A percentile compares a stretch with the other conserved stretches of the same genome.
Evolutionary conservation across 2,113 vertebrate genomes (phyloP).

Genomic region (Campylomormyrus tamandua): DNA sequence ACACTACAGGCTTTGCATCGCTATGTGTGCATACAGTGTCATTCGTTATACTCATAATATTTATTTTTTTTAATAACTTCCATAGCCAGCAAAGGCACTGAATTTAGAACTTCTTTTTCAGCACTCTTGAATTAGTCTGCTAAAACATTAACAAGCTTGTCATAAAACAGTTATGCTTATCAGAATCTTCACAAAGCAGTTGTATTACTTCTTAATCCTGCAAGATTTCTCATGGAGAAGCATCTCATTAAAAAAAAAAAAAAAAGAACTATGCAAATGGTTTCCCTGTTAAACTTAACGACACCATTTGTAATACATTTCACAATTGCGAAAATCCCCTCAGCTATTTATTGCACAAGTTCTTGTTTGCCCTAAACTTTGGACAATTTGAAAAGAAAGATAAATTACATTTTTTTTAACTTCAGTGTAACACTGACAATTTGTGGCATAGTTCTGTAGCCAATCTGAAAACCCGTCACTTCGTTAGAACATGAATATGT

Average conservation of each 20-base stretch:
- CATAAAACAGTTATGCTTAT: not conserved
- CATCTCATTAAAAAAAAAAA: not conserved
- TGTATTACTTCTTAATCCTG: not conserved
- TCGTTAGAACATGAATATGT: not conserved
- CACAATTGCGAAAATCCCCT: not conserved
- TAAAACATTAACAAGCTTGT: not conserved
- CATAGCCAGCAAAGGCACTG: not conserved
- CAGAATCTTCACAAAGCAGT: not conserved
- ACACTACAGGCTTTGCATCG: not conserved
- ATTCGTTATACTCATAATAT: not conserved
- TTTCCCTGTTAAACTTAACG: not conserved
- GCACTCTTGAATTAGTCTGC: not conserved
- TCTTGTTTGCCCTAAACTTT: constrained; percentile 2
- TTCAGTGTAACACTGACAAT: not conserved
- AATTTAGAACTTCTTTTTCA: not conserved
- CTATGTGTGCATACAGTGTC: not conserved
- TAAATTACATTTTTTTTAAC: not conserved
- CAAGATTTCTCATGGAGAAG: not conserved
- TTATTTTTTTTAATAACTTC: not conserved
- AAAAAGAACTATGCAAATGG: not conserved
- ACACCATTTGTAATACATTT: not conserved
- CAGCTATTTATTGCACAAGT: not conserved
- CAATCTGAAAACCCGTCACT: not conserved
- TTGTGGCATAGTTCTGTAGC: not conserved
- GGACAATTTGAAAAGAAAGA: not conserved